Percentiles rank a stretch among this genome's conserved stretches.
These are phyloP conservation scores for Parnassius mnemosyne DNA, from an alignment of 2,888 invertebrate genomes.

Conservation along the genomic window DNA sequence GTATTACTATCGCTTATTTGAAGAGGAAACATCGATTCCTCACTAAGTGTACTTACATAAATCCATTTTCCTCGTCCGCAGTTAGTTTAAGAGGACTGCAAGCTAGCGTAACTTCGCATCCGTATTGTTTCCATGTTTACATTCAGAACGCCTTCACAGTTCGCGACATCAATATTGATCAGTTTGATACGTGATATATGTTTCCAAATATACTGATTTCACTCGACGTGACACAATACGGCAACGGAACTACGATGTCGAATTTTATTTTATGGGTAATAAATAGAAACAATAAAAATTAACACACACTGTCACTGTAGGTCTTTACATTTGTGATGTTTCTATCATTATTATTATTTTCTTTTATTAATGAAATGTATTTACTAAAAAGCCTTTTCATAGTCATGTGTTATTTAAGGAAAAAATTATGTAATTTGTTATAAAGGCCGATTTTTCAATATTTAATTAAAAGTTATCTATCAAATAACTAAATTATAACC, in stretches of 20 bases:
- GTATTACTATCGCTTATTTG: background rate
- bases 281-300: conserved; percentile 12
- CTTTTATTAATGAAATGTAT: background rate
- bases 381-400: background rate
- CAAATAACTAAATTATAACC: no score
- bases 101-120: conserved; percentile 38
- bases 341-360: background rate
- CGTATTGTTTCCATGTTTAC: conserved; percentile 51
- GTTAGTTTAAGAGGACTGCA: conserved; percentile 22
- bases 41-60: conserved; percentile 21
- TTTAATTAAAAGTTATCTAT: no score
- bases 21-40: conserved; percentile 12
- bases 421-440: no score
- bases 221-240: conserved; percentile 39
- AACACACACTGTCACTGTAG: conserved; percentile 6
- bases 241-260: conserved; percentile 5
- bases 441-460: no score
- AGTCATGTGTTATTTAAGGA: background rate
- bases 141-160: conserved; percentile 43
- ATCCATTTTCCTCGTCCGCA: conserved; percentile 20
- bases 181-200: conserved; percentile 55
- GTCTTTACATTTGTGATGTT: background rate
- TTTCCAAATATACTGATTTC: conserved; percentile 59
- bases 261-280: conserved; percentile 25
- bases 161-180: conserved; percentile 65